Evolutionary conservation across 2,113 vertebrate genomes (phyloP), one percentile per base, ranked within the genome.

Genomic region (Burhinus bistriatus): DNA sequence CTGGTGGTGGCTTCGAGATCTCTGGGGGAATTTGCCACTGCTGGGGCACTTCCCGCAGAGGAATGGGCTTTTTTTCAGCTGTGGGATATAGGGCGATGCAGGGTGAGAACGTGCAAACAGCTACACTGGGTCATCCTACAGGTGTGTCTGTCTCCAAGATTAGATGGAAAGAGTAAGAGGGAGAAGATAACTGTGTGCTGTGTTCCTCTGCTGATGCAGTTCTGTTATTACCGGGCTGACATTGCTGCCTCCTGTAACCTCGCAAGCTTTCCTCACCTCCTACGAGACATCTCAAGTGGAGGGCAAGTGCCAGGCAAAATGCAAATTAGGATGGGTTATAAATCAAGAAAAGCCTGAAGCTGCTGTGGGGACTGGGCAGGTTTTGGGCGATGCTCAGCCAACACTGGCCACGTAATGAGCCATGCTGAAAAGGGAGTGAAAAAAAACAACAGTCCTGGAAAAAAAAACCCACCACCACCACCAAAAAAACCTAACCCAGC

Each of bases 31-130:
- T 68, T 79, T 47, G 34, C 45, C 8, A 15, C 49, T 55, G 42
- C 52, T 40, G 59, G 45, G 70, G 42, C 27, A 7, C 22, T 42
- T 61, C 22, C n/a, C 8, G 0, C 23, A 40, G 51, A 34, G 18
- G 52, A 30, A 36, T 27, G 49, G 76, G 19, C 34, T 64, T 40
- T 36, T 64, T 36, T 57, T 59, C 42, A 80, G 66, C 34, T 0
- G 0, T 13, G 70, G 44, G 68, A 10, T 15, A 2, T 34, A n/a
- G 44, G 45, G 32, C 0, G 2, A 22, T 29, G 36, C 12, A n/a
- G n/a, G 40, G 26, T 51, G 64, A 44, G 29, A 47, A 10, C 3
- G 6, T 57, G 19, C 36, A n/a, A 62, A 57, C 34, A 40, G 36
- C 42, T 76, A 22, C 1, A 3, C 42, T 1, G 1, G 34, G 36